Conservation (phyloP, 2,888 invertebrate genomes). For the Troides helena region DNA sequence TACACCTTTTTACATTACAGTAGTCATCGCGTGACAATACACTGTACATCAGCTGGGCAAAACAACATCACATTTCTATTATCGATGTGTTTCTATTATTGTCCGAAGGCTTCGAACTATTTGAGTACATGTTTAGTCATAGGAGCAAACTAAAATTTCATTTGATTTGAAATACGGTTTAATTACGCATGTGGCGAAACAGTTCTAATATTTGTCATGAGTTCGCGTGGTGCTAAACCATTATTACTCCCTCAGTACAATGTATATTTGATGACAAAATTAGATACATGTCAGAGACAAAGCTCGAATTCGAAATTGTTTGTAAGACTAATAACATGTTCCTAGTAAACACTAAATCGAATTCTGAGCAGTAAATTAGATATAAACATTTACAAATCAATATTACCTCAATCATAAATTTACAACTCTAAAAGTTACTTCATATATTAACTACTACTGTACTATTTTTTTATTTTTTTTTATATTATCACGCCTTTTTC, state of each 20-base stretch:
- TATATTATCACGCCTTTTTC: too few relatives aligned
- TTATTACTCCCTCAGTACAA: slow-evolving; percentile 2
- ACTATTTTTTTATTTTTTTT: too few relatives aligned
- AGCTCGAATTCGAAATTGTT: slow-evolving; percentile 1
- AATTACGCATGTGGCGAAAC: slow-evolving; percentile 20
- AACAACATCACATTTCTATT: slow-evolving; percentile 73
- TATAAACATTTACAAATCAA: too few relatives aligned
- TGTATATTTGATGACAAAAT: not conserved
- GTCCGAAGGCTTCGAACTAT: slow-evolving; percentile 53
- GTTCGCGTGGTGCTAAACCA: not conserved
- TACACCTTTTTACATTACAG: not conserved
- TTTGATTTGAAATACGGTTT: slow-evolving; percentile 23
- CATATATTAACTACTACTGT: too few relatives aligned
- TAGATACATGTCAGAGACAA: not conserved
- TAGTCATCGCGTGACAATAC: slow-evolving; percentile 66
- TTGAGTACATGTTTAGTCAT: slow-evolving; percentile 28
- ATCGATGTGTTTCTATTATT: slow-evolving; percentile 74
- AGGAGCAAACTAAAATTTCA: slow-evolving; percentile 14
- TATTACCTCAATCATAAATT: too few relatives aligned
- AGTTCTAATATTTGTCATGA: slow-evolving; percentile 6
- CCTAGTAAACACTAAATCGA: too few relatives aligned
- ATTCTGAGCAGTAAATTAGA: too few relatives aligned
- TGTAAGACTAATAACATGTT: not conserved
- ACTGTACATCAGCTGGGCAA: slow-evolving; percentile 62
- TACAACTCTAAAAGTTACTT: too few relatives aligned